Evolutionary conservation across 2,113 vertebrate species (phyloP), one percentile per base, ranked within the genome.

Genomic region (Cyprinodon variegatus): DNA sequence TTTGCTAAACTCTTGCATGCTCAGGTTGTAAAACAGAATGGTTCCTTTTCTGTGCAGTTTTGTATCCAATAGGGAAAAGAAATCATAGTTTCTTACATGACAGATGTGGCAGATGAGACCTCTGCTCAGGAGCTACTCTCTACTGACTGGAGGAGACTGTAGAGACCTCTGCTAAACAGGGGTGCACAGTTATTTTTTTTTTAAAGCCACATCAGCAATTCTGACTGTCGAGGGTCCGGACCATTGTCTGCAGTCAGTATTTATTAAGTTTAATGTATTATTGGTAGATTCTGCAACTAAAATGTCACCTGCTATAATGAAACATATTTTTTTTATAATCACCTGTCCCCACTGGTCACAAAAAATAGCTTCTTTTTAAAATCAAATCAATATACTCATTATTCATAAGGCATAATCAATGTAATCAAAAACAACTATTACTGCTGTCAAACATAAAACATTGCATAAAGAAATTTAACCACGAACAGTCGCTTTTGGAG

Each of bases 71-170:
- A 40, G 77, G 88, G 85, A 84, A 74, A 74, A 78, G 71, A 79
- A 78, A 88, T 88, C 83, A 83, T 68, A 66, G 67, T 70, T 11
- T 13, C 69, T 78, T 76, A 89, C 87, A 86, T 88, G 90, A 89
- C 90, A 86, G 87, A 72, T 79, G 83, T 78, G 79, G 86, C 38
- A 60, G 79, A 85, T 67, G 79, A 88, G 87, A 29, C 29, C 72
- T 36, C 81, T 67, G 72, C 81, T 73, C 14, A 60, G 86, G 77
- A 88, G 77, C 81, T 65, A 88, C 85, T 69, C 71, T 84, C 82
- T 67, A 74, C 83, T 84, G 84, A 89, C 29, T 29, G 29, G 29
- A 29, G 29, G 29, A 14, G 4, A 20, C 4, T 7, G 48, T 5
- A 53, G 4, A 2, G 6, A 53, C 15, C 48, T 17, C 14, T 17